Evolutionary conservation across 1,140 invertebrate species (phyloP).

Genomic region (Drosophila watanabei): DNA sequence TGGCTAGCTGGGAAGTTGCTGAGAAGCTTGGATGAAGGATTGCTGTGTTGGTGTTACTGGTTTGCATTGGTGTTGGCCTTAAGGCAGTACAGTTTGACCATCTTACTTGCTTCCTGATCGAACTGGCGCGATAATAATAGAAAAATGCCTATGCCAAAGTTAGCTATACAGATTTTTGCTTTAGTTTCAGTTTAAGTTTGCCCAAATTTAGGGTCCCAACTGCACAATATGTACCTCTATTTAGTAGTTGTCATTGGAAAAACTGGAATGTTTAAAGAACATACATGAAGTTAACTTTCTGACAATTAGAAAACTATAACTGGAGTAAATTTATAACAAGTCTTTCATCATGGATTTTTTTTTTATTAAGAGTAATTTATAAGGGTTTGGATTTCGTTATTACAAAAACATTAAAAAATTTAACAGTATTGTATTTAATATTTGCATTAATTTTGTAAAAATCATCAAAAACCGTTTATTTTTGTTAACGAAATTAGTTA

Average conservation of each 20-base stretch:
- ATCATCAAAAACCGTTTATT: background rate
- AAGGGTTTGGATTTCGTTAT: background rate
- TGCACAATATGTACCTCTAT: background rate
- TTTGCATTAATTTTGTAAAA: background rate
- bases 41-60: slow-evolving; percentile 38
- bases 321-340: background rate
- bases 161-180: background rate
- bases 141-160: slow-evolving; percentile 21
- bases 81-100: slow-evolving; percentile 59
- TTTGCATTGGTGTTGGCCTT: slow-evolving; percentile 31
- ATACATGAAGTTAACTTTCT: background rate
- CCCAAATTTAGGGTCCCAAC: background rate
- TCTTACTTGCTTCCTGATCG: slow-evolving; percentile 50
- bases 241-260: background rate
- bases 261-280: background rate
- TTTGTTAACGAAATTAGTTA: background rate
- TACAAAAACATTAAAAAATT: background rate
- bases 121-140: slow-evolving; percentile 41
- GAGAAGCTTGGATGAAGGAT: slow-evolving; percentile 30
- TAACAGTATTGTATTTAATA: background rate
- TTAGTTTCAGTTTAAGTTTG: background rate
- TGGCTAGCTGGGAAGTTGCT: slow-evolving; percentile 11
- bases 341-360: background rate
- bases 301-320: background rate
- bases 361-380: background rate